Evolutionary conservation across 1,140 invertebrate species (phyloP).

Genomic region (Bombus breviceps): DNA sequence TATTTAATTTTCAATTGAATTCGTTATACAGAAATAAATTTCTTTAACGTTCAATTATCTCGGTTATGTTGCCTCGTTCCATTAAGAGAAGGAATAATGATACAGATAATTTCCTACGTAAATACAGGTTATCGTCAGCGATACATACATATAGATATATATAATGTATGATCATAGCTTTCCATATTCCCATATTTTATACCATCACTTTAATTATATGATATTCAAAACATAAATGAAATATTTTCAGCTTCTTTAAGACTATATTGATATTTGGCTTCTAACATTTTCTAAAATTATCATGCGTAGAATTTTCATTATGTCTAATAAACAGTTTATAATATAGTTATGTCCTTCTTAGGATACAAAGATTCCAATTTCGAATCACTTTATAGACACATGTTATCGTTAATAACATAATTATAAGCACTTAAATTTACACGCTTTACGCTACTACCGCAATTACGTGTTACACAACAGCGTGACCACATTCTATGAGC

Average conservation of each 20-base stretch:
- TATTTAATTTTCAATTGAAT: neutral
- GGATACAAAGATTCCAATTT: no score
- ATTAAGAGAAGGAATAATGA: neutral
- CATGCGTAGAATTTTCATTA: neutral
- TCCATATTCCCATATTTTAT: neutral
- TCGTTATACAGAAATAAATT: neutral
- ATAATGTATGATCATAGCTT: neutral
- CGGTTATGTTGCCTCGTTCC: neutral
- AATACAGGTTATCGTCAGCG: neutral
- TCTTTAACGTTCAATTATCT: neutral
- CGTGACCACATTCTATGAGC: neutral
- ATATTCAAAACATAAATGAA: neutral
- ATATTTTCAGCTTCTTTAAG: neutral
- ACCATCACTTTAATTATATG: neutral
- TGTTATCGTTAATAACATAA: neutral
- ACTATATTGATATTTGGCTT: neutral
- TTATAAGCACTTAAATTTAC: neutral
- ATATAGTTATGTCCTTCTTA: no score
- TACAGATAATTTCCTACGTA: neutral
- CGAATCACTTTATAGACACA: neutral
- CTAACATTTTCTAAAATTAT: neutral
- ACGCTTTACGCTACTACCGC: no score
- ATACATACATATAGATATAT: neutral
- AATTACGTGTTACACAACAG: neutral
- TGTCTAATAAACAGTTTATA: neutral